Conservation (phyloP, 1,140 invertebrate species). For the Aleiodes sp. region DNA sequence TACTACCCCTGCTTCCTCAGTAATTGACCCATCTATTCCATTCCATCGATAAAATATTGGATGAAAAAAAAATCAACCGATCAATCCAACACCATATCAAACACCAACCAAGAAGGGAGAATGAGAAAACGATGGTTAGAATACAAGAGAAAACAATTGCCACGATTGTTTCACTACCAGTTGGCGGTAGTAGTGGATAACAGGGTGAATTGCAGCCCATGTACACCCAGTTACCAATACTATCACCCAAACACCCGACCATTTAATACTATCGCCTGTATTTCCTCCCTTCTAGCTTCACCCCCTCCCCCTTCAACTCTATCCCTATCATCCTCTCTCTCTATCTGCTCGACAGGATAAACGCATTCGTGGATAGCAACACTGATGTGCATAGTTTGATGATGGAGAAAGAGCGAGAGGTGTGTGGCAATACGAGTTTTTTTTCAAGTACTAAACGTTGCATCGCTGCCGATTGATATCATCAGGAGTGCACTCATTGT, state of each 20-base stretch:
- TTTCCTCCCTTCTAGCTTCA: not conserved
- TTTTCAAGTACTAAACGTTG: not conserved
- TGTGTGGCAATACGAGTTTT: not conserved
- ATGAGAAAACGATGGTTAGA: conserved; percentile 22
- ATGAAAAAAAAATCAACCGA: too few relatives aligned
- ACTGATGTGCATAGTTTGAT: too few relatives aligned
- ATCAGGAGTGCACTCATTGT: not conserved
- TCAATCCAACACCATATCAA: too few relatives aligned
- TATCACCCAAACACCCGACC: not conserved
- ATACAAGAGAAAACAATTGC: conserved; percentile 51
- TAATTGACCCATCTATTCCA: too few relatives aligned
- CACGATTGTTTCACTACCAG: conserved; percentile 47
- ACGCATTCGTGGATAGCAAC: not conserved
- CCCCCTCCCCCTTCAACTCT: not conserved
- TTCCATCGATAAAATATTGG: too few relatives aligned
- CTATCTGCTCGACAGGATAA: not conserved
- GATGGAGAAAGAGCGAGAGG: too few relatives aligned
- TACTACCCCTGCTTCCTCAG: too few relatives aligned
- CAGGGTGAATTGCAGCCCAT: not conserved
- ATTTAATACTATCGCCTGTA: not conserved
- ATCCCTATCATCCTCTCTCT: not conserved
- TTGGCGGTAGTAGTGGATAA: not conserved
- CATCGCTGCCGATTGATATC: not conserved
- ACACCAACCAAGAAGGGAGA: too few relatives aligned
- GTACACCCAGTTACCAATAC: not conserved